Conservation (phyloP, 2,888 invertebrate species). For the Tetanocera ferruginea region DNA sequence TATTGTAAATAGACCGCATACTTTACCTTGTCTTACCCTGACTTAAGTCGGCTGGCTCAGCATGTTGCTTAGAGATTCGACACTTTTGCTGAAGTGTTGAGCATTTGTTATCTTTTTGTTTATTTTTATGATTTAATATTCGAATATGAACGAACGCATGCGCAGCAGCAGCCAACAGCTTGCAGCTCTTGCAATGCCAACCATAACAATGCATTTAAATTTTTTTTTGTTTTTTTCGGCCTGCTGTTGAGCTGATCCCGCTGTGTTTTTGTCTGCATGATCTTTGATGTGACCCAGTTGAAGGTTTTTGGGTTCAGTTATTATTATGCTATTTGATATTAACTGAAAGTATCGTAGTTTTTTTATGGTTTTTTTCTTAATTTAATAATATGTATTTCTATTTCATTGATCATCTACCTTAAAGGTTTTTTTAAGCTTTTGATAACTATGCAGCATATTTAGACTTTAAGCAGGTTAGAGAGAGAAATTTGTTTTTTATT, state of each 20-base stretch:
- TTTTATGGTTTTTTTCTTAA: background rate
- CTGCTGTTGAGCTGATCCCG: background rate
- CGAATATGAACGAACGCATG: background rate
- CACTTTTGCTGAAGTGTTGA: conserved; percentile 32
- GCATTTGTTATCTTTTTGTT: conserved; percentile 15
- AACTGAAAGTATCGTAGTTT: background rate
- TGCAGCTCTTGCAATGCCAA: background rate
- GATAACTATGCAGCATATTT: background rate
- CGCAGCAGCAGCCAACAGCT: background rate
- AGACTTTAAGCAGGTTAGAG: background rate
- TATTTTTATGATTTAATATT: conserved; percentile 30
- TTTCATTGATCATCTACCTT: background rate
- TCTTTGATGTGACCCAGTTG: conserved; percentile 10
- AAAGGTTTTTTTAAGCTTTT: background rate
- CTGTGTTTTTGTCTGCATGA: background rate
- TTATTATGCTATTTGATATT: background rate
- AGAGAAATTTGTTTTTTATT: no score
- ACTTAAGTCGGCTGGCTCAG: background rate
- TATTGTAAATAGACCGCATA: background rate
- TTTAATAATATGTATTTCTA: background rate
- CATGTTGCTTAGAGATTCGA: conserved; percentile 22
- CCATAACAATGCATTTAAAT: background rate
- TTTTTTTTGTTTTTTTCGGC: background rate
- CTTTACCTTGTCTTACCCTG: background rate
- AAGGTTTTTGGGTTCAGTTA: conserved; percentile 7